A percentile compares a stretch with the other conserved stretches of the same genome.
phyloP scores from a whole-genome alignment of 2,797 vertebrate genomes.

The Spinus olivaceus region DNA sequence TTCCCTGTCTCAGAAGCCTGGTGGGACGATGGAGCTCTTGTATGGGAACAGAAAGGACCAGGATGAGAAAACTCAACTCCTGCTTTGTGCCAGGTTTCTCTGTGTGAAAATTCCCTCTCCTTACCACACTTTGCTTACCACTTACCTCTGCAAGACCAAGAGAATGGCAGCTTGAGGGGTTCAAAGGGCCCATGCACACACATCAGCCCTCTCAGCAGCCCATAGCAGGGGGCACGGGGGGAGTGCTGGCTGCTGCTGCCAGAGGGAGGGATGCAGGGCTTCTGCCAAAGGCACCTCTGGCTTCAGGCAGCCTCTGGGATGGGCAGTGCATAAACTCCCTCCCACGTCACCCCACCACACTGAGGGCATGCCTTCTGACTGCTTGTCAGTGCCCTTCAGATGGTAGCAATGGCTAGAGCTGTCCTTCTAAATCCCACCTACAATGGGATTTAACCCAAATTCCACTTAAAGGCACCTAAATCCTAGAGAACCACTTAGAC shows the following conservation, averaged over 20 bases:
- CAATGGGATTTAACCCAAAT: neutral
- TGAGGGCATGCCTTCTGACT: neutral
- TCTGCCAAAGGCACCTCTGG: neutral
- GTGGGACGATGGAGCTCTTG: neutral
- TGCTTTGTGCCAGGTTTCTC: neutral
- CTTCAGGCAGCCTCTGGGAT: neutral
- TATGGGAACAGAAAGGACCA: neutral
- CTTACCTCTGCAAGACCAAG: neutral
- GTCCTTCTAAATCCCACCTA: neutral
- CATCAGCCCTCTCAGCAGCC: neutral
- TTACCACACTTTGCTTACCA: neutral
- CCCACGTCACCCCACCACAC: neutral
- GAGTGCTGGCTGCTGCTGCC: neutral
- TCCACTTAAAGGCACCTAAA: neutral
- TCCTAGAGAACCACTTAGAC: neutral
- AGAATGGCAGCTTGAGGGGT: neutral
- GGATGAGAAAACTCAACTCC: neutral
- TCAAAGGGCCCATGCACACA: neutral
- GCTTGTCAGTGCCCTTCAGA: neutral
- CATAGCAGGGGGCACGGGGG: neutral
- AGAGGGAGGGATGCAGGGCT: neutral
- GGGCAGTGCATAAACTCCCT: neutral
- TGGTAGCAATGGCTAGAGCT: neutral
- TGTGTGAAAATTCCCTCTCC: neutral
- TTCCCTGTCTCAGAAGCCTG: neutral